These are phyloP conservation scores for Microcaecilia unicolor DNA, from an alignment of 2,797 vertebrate species.

Conservation along the genomic window DNA sequence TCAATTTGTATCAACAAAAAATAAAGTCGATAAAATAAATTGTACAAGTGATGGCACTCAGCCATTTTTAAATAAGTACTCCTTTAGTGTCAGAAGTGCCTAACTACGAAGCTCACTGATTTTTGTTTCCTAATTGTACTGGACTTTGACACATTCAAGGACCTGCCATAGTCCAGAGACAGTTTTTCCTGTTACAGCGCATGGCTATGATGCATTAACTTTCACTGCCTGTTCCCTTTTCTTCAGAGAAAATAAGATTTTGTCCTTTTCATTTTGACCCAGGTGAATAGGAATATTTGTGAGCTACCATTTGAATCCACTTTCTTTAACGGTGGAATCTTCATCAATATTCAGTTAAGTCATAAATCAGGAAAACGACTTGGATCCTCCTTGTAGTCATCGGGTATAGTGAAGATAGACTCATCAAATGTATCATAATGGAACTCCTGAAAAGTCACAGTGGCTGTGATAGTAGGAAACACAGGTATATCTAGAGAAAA, in stretches of 20 bases:
- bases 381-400: constrained; percentile 93
- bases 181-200: constrained; percentile 6
- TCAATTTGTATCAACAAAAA: no score
- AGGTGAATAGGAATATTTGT: background rate
- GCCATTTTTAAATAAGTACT: constrained; percentile 40
- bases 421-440: constrained; percentile 85
- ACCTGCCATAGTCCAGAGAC: constrained; percentile 14
- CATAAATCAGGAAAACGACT: constrained; percentile 96
- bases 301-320: constrained; percentile 1
- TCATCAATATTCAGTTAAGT: constrained; percentile 9
- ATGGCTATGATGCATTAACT: constrained; percentile 8
- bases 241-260: background rate
- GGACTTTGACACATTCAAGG: constrained; percentile 27
- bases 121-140: constrained; percentile 25
- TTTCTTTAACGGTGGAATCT: background rate
- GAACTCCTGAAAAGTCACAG: constrained; percentile 98
- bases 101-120: constrained; percentile 20
- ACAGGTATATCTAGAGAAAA: constrained; percentile 78
- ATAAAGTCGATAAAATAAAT: no score
- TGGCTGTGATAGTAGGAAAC: constrained; percentile 97
- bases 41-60: constrained; percentile 38
- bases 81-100: constrained; percentile 20
- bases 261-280: constrained; percentile 19
- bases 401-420: constrained; percentile 88
- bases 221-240: constrained; percentile 24